These are phyloP conservation scores for Tryphoninae sp. DNA, from an alignment of 2,888 invertebrate species.

Conservation along the genomic window DNA sequence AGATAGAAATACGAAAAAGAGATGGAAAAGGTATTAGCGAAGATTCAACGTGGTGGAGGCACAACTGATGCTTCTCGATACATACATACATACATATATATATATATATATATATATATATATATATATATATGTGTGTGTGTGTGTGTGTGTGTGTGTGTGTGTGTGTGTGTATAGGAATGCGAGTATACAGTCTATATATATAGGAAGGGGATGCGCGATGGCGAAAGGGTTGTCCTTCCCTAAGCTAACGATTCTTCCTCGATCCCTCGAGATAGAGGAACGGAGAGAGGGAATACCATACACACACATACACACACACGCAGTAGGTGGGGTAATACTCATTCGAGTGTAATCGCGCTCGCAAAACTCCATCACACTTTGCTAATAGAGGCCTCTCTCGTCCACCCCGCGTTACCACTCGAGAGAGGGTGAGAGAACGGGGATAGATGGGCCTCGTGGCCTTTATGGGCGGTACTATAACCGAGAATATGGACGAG, in stretches of 20 bases:
- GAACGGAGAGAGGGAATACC: conserved; percentile 34
- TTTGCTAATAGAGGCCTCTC: conserved; percentile 79
- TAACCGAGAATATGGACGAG: conserved; percentile 41
- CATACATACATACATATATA: conserved; percentile 49
- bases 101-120: no score
- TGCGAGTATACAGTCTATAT: no score
- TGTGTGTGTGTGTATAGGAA: conserved; percentile 52
- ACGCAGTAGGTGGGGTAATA: conserved; percentile 76
- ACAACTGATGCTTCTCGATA: conserved; percentile 38
- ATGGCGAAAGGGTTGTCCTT: conserved; percentile 76
- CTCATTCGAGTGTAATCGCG: conserved; percentile 82
- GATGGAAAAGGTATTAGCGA: conserved; percentile 49
- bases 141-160: no score
- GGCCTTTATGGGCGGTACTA: conserved; percentile 72
- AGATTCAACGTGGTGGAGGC: conserved; percentile 27
- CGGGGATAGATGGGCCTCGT: conserved; percentile 72
- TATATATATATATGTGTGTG: no score
- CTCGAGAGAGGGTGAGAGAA: conserved; percentile 79
- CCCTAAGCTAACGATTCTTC: conserved; percentile 64
- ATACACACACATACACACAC: not conserved
- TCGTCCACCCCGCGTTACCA: conserved; percentile 78
- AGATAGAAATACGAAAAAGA: conserved; percentile 16
- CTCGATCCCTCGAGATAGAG: conserved; percentile 59
- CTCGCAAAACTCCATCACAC: conserved; percentile 82
- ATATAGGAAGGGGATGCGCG: conserved; percentile 60